A percentile compares a stretch with the other conserved stretches of the same genome.
Evolutionary conservation across 2,113 vertebrate genomes (phyloP).

Genomic region (Indri indri): DNA sequence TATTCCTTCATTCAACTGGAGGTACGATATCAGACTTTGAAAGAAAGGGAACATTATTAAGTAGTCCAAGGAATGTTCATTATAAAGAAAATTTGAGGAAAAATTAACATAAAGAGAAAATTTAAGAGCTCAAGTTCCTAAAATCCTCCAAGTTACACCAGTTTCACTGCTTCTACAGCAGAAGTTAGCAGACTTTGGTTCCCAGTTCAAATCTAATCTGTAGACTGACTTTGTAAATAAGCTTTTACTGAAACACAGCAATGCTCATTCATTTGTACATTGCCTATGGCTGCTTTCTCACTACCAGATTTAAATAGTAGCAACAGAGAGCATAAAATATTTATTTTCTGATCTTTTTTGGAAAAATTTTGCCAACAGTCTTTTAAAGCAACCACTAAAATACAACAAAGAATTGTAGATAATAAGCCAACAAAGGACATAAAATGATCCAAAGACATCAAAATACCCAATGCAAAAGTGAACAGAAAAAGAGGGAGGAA

Average conservation of each 20-base stretch:
- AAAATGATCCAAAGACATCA: neutral
- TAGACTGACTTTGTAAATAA: neutral
- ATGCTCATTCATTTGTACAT: neutral
- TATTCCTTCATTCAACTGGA: neutral
- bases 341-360: neutral
- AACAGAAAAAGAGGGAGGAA: neutral
- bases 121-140: neutral
- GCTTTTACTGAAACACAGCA: neutral
- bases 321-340: neutral
- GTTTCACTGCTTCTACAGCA: neutral
- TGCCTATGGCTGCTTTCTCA: neutral
- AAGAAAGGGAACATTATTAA: neutral
- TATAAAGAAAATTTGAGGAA: neutral
- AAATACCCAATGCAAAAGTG: neutral
- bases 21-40: neutral
- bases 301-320: neutral
- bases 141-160: neutral
- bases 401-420: neutral
- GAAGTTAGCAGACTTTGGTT: neutral
- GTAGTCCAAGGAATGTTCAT: neutral
- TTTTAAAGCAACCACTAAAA: neutral
- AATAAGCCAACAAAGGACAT: neutral
- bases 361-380: neutral
- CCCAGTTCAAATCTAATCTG: neutral
- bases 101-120: neutral